phyloP scores from a whole-genome alignment of 1,140 invertebrate species.

The Cryptotermes secundus region DNA sequence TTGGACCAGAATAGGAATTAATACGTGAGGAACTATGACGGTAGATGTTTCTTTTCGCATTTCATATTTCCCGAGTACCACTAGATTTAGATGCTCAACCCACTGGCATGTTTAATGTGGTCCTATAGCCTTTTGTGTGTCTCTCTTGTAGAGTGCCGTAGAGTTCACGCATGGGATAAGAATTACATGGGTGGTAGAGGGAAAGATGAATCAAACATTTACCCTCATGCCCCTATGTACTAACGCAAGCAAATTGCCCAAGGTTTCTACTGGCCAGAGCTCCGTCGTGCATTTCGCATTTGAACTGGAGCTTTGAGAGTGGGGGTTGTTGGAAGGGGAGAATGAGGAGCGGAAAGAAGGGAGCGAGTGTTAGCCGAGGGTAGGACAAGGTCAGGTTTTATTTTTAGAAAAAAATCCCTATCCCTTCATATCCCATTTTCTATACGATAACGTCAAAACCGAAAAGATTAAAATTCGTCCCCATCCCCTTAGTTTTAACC shows the following conservation, averaged over 20 bases:
- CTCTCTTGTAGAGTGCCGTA: neutral
- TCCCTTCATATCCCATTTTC: constrained; percentile 20
- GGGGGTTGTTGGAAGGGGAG: neutral
- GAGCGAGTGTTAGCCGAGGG: neutral
- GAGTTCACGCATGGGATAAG: constrained; percentile 17
- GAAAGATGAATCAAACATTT: constrained; percentile 14
- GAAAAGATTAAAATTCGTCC: constrained; percentile 27
- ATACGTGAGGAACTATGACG: neutral
- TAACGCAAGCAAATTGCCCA: constrained; percentile 15
- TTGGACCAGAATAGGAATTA: neutral
- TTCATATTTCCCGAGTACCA: neutral
- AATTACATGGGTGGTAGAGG: neutral
- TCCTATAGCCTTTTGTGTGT: constrained; percentile 1
- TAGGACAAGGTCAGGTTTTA: constrained; percentile 12
- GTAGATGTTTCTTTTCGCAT: neutral
- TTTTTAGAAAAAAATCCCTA: neutral
- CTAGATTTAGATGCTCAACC: neutral
- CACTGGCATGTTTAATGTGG: neutral
- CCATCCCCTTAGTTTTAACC: neutral
- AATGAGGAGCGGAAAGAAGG: neutral
- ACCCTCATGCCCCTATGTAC: constrained; percentile 3
- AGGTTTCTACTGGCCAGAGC: constrained; percentile 11
- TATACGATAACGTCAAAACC: constrained; percentile 24
- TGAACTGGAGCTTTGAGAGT: neutral
- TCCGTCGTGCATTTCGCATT: constrained; percentile 8